Evolutionary conservation across 2,797 vertebrate species (phyloP).

Genomic region (Mormyrus hasselquistii): DNA sequence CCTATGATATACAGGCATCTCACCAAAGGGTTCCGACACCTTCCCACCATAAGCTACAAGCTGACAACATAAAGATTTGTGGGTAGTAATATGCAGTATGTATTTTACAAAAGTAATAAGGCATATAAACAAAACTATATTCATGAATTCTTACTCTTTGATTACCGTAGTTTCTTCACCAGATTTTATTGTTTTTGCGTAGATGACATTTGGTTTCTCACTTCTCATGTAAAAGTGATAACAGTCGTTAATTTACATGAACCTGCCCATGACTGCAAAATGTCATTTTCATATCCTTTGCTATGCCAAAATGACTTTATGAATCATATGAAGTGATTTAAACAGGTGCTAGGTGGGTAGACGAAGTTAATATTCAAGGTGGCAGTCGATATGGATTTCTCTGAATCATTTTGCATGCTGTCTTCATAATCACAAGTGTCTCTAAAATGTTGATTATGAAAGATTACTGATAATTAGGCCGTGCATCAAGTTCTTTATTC

Average conservation of each 20-base stretch:
- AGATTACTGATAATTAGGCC: not conserved
- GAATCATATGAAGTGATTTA: conserved; percentile 2
- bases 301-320: not conserved
- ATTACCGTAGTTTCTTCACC: not conserved
- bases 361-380: not conserved
- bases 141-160: not conserved
- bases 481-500: not conserved
- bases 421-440: not conserved
- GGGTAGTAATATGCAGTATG: not conserved
- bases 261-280: not conserved
- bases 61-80: not conserved
- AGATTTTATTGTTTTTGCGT: not conserved
- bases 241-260: not conserved
- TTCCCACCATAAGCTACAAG: not conserved
- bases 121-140: not conserved
- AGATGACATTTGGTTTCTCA: not conserved
- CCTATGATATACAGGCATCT: not conserved
- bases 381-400: not conserved
- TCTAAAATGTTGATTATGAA: not conserved
- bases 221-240: not conserved
- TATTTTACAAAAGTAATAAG: not conserved
- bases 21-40: not conserved
- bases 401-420: conserved; percentile 3
- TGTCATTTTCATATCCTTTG: not conserved
- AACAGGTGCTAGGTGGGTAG: conserved; percentile 5